A percentile compares a stretch with the other conserved stretches of the same genome.
Conservation (phyloP, 2,888 invertebrate genomes). For the Thysanoteuthis rhombus region DNA sequence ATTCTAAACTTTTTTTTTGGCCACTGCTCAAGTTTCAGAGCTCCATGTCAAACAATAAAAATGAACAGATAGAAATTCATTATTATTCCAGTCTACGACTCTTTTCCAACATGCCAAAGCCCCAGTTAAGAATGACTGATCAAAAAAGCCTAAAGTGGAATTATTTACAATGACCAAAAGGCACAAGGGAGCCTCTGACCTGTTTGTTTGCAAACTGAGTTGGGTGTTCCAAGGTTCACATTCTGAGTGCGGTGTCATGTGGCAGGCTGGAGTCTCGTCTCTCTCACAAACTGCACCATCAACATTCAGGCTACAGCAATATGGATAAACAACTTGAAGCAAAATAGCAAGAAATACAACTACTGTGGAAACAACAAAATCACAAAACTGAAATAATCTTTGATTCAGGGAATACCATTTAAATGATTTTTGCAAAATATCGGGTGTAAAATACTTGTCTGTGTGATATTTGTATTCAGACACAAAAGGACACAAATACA, state of each 20-base stretch:
- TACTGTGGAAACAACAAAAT: not conserved
- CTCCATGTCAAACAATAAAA: too few species aligned
- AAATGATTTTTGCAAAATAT: not conserved
- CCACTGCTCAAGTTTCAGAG: too few species aligned
- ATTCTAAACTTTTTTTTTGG: too few species aligned
- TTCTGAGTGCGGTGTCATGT: not conserved
- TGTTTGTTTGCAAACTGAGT: not conserved
- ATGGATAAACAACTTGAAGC: not conserved
- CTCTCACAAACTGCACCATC: not conserved
- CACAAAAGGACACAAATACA: too few species aligned
- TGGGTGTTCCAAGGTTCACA: not conserved
- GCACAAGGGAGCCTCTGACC: not conserved
- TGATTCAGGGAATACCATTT: not conserved
- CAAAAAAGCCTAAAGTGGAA: not conserved
- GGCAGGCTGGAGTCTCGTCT: not conserved
- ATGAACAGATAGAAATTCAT: too few species aligned
- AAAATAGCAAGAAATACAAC: not conserved
- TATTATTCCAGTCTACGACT: too few species aligned
- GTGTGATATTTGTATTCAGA: too few species aligned
- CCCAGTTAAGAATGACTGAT: too few species aligned
- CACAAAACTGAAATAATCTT: not conserved
- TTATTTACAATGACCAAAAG: not conserved
- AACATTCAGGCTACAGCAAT: not conserved
- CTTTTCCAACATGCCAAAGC: too few species aligned
- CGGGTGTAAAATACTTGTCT: too few species aligned